Conservation (phyloP, 2,113 vertebrate genomes). For the Athene cunicularia region DNA sequence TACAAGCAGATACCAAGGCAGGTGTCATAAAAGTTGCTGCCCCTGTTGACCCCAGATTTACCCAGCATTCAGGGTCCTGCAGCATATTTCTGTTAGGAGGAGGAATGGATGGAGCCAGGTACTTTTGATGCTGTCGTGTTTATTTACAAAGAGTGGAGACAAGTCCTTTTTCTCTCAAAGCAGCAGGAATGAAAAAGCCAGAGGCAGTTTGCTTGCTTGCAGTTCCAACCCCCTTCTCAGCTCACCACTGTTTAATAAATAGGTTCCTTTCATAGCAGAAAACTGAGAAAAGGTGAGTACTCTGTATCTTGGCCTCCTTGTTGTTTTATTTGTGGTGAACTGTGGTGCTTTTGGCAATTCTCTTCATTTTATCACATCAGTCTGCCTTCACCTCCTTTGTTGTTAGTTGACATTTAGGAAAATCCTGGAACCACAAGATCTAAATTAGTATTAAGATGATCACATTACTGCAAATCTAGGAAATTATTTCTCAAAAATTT, state of each 20-base stretch:
- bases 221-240: not conserved
- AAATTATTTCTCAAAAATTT: not conserved
- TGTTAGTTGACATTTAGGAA: not conserved
- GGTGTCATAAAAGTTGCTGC: not conserved
- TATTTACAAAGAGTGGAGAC: not conserved
- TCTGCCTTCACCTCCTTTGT: not conserved
- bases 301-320: not conserved
- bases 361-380: not conserved
- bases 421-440: not conserved
- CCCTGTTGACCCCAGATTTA: not conserved
- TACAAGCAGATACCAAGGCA: not conserved
- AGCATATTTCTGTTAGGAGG: not conserved
- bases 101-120: not conserved
- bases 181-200: not conserved
- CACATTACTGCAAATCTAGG: not conserved
- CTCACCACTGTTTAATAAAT: not conserved
- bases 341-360: not conserved
- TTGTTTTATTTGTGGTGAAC: not conserved
- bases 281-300: not conserved
- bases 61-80: not conserved
- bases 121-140: not conserved
- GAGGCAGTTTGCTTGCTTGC: not conserved
- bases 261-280: not conserved
- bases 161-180: not conserved
- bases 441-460: not conserved